Evolutionary conservation across 2,113 vertebrate species (phyloP).

Genomic region (Saimiri boliviensis): DNA sequence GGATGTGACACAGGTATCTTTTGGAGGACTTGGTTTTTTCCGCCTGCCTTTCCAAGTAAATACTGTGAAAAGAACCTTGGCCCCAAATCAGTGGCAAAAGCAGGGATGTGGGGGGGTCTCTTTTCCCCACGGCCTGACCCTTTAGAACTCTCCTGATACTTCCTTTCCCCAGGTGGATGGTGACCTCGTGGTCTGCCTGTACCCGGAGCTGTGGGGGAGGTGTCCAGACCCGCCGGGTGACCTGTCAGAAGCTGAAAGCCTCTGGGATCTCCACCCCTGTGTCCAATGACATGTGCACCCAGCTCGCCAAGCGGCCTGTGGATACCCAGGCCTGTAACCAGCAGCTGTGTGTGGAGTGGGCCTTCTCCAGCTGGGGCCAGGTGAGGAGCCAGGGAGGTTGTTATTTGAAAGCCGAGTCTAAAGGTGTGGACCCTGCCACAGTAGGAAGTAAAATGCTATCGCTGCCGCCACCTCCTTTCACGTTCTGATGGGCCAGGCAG

Average conservation of each 20-base stretch:
- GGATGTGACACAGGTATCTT: background rate
- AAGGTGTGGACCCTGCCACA: background rate
- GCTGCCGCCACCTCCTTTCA: background rate
- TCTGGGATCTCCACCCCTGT: constrained; percentile 81
- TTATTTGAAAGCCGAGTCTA: background rate
- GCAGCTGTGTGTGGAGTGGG: constrained; percentile 91
- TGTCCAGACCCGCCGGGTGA: constrained; percentile 89
- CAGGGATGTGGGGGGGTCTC: no score
- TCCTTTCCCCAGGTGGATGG: constrained; percentile 88
- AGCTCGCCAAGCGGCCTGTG: constrained; percentile 86
- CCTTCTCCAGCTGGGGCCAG: constrained; percentile 89
- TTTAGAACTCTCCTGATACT: background rate
- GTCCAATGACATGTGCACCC: constrained; percentile 81
- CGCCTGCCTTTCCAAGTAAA: no score
- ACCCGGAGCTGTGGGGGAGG: constrained; percentile 92
- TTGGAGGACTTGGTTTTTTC: background rate
- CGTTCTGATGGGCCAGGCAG: background rate
- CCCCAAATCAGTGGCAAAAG: background rate
- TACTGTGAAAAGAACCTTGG: background rate
- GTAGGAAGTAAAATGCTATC: background rate
- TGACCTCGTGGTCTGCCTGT: constrained; percentile 93
- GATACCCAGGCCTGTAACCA: constrained; percentile 89
- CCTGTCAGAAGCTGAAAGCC: constrained; percentile 87
- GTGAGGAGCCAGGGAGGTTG: constrained; percentile 81
- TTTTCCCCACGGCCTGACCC: background rate